Evolutionary conservation across 2,888 invertebrate genomes (phyloP).

Genomic region (Campoplex nolae): DNA sequence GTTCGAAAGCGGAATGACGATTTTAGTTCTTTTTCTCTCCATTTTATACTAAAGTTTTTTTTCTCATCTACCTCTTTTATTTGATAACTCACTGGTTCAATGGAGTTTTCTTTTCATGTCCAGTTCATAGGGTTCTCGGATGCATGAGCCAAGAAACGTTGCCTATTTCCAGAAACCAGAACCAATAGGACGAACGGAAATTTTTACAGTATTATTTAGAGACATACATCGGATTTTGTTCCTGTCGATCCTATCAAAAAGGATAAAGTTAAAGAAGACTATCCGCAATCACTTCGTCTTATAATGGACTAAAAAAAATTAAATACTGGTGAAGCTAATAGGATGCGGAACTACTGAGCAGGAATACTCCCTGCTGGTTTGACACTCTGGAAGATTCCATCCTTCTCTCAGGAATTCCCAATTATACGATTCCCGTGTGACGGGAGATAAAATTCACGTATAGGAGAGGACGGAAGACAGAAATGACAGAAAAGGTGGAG

Average conservation of each 20-base stretch:
- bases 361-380: conserved; percentile 21
- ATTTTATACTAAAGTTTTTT: neutral
- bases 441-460: conserved; percentile 43
- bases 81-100: neutral
- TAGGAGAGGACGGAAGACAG: conserved; percentile 16
- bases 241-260: neutral
- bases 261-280: neutral
- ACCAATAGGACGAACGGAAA: neutral
- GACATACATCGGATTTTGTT: neutral
- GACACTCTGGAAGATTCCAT: conserved; percentile 49
- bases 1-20: neutral
- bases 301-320: neutral
- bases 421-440: conserved; percentile 65
- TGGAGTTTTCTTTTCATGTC: neutral
- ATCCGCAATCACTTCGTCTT: neutral
- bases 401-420: conserved; percentile 61
- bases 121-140: neutral
- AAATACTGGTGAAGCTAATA: conserved; percentile 20
- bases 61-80: neutral
- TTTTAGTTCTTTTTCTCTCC: neutral
- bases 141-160: neutral
- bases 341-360: conserved; percentile 28
- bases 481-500: conserved; percentile 17
- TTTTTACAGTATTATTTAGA: neutral
- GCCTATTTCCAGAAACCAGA: neutral